These are phyloP conservation scores for Brachirus orientalis DNA, from an alignment of 2,113 vertebrate genomes.

Conservation along the genomic window DNA sequence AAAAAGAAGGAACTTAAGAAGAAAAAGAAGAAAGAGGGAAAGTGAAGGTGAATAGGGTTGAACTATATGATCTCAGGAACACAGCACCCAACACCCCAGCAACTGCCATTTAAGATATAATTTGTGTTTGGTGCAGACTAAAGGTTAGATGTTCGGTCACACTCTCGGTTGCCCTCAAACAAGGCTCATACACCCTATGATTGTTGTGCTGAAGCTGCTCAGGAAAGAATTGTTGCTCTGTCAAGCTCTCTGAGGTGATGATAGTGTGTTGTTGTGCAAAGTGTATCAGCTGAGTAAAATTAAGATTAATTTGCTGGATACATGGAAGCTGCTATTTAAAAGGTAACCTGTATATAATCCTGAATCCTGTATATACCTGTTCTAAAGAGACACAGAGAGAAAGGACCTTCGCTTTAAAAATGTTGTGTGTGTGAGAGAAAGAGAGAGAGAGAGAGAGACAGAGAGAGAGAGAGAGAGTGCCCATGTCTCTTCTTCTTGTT, in stretches of 20 bases:
- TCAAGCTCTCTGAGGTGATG: slow-evolving; percentile 43
- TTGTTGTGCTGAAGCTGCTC: slow-evolving; percentile 17
- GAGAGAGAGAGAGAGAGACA: slow-evolving; percentile 23
- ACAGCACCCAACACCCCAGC: not conserved
- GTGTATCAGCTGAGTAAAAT: slow-evolving; percentile 44
- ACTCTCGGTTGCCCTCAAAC: slow-evolving; percentile 27
- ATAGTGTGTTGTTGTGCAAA: slow-evolving; percentile 42
- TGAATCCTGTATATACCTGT: no score
- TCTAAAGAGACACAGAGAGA: slow-evolving; percentile 25
- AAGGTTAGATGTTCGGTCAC: slow-evolving; percentile 33
- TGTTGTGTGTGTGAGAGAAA: not conserved
- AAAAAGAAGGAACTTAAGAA: no score
- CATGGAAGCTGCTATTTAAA: slow-evolving; percentile 52
- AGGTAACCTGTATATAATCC: no score
- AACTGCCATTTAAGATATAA: slow-evolving; percentile 10
- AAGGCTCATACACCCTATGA: slow-evolving; percentile 6
- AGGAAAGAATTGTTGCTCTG: slow-evolving; percentile 38
- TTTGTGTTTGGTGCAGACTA: slow-evolving; percentile 20
- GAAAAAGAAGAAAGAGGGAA: slow-evolving; percentile 17
- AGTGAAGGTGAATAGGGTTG: not conserved
- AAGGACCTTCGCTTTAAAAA: slow-evolving; percentile 28
- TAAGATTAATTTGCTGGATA: slow-evolving; percentile 62
- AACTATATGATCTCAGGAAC: not conserved
- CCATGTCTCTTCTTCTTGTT: slow-evolving; percentile 5
- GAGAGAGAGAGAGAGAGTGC: slow-evolving; percentile 5